Percentiles rank a stretch among this genome's conserved stretches.
Evolutionary conservation across 2,888 invertebrate species (phyloP).

Genomic region (Caradrina kadenii): DNA sequence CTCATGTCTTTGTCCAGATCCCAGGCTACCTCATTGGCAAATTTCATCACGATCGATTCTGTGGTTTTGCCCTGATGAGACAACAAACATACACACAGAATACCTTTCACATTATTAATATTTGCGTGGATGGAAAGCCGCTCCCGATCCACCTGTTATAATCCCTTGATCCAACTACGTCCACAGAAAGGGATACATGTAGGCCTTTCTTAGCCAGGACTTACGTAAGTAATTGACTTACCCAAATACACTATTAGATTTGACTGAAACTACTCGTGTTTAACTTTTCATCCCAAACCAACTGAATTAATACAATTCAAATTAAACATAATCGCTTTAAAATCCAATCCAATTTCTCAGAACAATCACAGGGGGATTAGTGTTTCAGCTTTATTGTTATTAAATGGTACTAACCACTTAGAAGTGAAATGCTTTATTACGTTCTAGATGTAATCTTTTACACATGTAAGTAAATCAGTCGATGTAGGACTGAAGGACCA

Average conservation of each 20-base stretch:
- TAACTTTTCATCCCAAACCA: slow-evolving; percentile 50
- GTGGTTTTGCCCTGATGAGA: too few species aligned
- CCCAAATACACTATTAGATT: slow-evolving; percentile 27
- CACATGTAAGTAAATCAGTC: not conserved
- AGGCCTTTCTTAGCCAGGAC: slow-evolving; percentile 28
- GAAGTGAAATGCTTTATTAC: slow-evolving; percentile 5
- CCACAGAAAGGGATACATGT: slow-evolving; percentile 18
- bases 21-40: too few species aligned
- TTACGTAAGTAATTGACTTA: slow-evolving; percentile 41
- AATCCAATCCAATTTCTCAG: slow-evolving; percentile 51
- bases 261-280: slow-evolving; percentile 34
- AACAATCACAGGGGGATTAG: slow-evolving; percentile 35
- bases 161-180: slow-evolving; percentile 25
- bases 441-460: slow-evolving; percentile 8
- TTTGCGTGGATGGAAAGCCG: not conserved
- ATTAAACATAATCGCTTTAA: slow-evolving; percentile 44
- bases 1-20: too few species aligned
- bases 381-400: slow-evolving; percentile 18
- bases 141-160: slow-evolving; percentile 21
- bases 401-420: slow-evolving; percentile 6
- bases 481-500: not conserved
- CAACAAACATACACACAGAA: not conserved
- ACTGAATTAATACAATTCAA: slow-evolving; percentile 51
- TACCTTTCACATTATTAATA: not conserved
- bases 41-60: too few species aligned